phyloP scores from a whole-genome alignment of 2,113 vertebrate species.

The Carollia perspicillata region DNA sequence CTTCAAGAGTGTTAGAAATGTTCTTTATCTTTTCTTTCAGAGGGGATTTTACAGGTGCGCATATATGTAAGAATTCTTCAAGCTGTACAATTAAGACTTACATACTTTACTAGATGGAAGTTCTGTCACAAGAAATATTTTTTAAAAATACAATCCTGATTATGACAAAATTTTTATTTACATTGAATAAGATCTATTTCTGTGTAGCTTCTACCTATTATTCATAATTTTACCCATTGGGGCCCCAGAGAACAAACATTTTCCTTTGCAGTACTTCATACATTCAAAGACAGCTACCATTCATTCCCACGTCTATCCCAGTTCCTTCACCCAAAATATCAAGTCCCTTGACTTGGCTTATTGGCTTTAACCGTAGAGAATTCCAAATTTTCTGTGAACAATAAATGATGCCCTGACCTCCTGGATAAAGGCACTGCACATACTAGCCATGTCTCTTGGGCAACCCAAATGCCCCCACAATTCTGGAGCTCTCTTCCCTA shows the following conservation, averaged over 20 bases:
- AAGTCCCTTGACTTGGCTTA: neutral
- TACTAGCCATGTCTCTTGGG: neutral
- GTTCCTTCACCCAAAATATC: neutral
- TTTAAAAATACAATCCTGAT: neutral
- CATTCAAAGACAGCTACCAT: neutral
- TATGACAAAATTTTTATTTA: neutral
- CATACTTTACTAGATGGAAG: neutral
- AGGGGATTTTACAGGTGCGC: neutral
- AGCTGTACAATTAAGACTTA: neutral
- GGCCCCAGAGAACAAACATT: neutral
- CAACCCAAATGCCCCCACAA: no score
- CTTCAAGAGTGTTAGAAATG: neutral
- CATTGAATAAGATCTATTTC: neutral
- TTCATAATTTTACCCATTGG: neutral
- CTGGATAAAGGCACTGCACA: neutral
- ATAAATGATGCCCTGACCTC: neutral
- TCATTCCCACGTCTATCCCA: neutral
- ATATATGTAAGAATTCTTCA: neutral
- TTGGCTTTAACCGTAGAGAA: neutral
- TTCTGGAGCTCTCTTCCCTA: neutral
- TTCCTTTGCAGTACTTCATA: neutral
- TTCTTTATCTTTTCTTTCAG: neutral
- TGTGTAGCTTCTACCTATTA: neutral
- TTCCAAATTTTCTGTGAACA: neutral
- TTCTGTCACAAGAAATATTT: neutral